phyloP scores from a whole-genome alignment of 2,797 vertebrate species.

The Atherinosoma microstoma region DNA sequence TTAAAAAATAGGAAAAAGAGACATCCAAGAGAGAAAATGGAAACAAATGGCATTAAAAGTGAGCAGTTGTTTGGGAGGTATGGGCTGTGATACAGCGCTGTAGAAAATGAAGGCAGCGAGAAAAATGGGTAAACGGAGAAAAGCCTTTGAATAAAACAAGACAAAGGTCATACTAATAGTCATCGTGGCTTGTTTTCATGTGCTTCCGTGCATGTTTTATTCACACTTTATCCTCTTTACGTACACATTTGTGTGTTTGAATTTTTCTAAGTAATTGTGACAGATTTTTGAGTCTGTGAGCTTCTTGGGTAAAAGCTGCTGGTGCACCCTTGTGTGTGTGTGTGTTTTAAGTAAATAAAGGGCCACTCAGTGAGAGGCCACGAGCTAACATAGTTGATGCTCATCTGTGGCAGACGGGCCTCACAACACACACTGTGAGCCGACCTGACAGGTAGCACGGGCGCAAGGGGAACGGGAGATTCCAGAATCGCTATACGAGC shows the following conservation, averaged over 20 bases:
- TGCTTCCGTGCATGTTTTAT: constrained; percentile 30
- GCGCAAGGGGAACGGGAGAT: constrained; percentile 37
- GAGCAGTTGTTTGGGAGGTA: constrained; percentile 29
- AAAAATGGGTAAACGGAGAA: constrained; percentile 33
- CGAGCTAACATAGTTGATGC: constrained; percentile 64
- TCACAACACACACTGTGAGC: constrained; percentile 32
- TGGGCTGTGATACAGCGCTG: constrained; percentile 15
- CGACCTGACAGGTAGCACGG: constrained; percentile 32
- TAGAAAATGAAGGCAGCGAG: constrained; percentile 32
- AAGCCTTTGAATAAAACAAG: constrained; percentile 64
- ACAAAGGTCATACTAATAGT: constrained; percentile 19
- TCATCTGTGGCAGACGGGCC: constrained; percentile 68
- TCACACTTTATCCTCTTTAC: constrained; percentile 13
- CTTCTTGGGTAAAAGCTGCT: constrained; percentile 53
- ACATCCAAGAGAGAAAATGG: constrained; percentile 45
- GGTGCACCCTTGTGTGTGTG: constrained; percentile 26
- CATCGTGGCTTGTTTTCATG: constrained; percentile 34
- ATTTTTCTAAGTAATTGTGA: constrained; percentile 54
- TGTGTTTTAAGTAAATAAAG: constrained; percentile 50
- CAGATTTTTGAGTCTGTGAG: constrained; percentile 22
- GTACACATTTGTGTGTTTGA: constrained; percentile 29
- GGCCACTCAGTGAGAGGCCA: constrained; percentile 58
- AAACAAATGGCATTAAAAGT: constrained; percentile 54
- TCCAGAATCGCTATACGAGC: constrained; percentile 19
- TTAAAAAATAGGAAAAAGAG: constrained; percentile 42